Evolutionary conservation across 1,140 invertebrate species (phyloP).

Genomic region (Pygmarrhopalites habei): DNA sequence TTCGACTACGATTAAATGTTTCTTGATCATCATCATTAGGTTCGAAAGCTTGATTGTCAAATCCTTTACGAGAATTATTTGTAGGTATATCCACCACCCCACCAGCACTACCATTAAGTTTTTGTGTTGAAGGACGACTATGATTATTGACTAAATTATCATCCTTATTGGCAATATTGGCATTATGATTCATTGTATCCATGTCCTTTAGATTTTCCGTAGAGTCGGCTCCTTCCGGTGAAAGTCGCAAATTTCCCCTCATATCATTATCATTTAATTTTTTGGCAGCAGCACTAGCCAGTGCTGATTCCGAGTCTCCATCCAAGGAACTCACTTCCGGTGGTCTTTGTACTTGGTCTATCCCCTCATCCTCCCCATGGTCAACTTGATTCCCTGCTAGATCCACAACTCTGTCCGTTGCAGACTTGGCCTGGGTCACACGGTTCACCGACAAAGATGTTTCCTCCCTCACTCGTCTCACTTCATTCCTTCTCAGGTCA

Average conservation of each 20-base stretch:
- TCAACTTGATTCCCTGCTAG: neutral
- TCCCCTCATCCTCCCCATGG: conserved; percentile 1
- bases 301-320: neutral
- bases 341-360: conserved; percentile 8
- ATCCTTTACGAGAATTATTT: neutral
- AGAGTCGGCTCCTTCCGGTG: conserved; percentile 26
- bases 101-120: neutral
- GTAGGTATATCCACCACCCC: neutral
- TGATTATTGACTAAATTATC: too few species aligned
- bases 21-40: conserved; percentile 12
- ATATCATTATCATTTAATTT: neutral
- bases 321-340: neutral
- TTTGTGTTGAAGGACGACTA: too few species aligned
- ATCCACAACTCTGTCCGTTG: neutral
- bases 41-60: conserved; percentile 17
- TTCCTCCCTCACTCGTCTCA: neutral
- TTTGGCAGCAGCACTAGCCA: neutral
- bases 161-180: neutral
- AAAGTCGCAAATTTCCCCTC: too few species aligned
- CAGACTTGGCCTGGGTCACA: too few species aligned
- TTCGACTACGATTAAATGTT: neutral
- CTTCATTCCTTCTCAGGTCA: neutral
- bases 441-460: too few species aligned
- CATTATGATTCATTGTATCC: neutral
- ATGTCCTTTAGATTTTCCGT: conserved; percentile 7